Evolutionary conservation across 1,140 invertebrate genomes (phyloP).

Genomic region (Chelonus insularis): DNA sequence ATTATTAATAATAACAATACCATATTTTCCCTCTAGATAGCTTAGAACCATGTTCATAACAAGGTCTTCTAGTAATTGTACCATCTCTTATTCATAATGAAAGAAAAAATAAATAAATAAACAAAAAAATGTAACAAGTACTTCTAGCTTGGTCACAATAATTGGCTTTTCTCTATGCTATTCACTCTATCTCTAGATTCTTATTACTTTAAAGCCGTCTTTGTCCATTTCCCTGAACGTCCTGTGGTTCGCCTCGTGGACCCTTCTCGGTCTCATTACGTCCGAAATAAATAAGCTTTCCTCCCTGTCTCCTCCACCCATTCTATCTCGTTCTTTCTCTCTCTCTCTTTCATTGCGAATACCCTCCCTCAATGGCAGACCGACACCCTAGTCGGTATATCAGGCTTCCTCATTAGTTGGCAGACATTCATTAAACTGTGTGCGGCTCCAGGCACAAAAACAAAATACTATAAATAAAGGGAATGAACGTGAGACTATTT

Average conservation of each 20-base stretch:
- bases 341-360: conserved; percentile 7
- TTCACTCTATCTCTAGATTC: conserved; percentile 29
- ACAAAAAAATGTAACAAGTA: not conserved
- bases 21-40: too few species aligned
- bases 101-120: not conserved
- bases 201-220: not conserved
- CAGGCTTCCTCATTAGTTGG: conserved; percentile 30
- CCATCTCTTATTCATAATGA: too few species aligned
- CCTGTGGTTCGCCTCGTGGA: conserved; percentile 35
- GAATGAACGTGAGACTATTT: not conserved
- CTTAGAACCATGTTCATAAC: too few species aligned
- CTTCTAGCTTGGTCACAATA: conserved; percentile 30
- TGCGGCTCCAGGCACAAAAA: conserved; percentile 21
- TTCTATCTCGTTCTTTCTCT: conserved; percentile 1
- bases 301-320: conserved; percentile 10
- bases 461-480: conserved; percentile 13
- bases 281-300: conserved; percentile 41
- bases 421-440: conserved; percentile 30
- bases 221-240: conserved; percentile 20
- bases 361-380: conserved; percentile 21
- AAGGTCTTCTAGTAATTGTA: too few species aligned
- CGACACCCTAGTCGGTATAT: conserved; percentile 30
- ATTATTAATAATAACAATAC: too few species aligned
- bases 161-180: conserved; percentile 35
- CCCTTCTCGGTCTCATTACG: conserved; percentile 44